Conservation (phyloP, 2,797 vertebrate species). For the Mormyrus hasselquistii region DNA sequence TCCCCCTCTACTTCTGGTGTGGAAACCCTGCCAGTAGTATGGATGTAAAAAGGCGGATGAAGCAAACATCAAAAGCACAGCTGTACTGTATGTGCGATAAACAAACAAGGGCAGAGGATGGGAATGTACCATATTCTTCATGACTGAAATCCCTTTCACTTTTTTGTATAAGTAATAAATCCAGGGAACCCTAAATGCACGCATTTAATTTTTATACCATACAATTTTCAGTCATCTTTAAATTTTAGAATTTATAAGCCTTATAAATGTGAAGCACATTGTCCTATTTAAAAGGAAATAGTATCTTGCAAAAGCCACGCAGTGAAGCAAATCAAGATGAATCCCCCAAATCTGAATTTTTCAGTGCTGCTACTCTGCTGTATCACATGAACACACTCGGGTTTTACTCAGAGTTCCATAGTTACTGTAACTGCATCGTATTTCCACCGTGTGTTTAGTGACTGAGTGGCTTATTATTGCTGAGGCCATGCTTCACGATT, state of each 20-base stretch:
- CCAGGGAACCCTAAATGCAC: neutral
- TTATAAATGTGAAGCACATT: neutral
- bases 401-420: neutral
- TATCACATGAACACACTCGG: neutral
- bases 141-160: neutral
- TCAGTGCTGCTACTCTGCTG: neutral
- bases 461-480: neutral
- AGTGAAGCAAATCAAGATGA: neutral
- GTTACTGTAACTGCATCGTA: neutral
- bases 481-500: neutral
- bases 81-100: neutral
- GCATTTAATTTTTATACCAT: neutral
- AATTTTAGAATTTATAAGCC: neutral
- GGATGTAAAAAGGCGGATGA: constrained; percentile 5
- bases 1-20: neutral
- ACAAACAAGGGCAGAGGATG: neutral
- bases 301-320: neutral
- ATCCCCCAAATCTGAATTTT: neutral
- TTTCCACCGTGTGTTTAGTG: neutral
- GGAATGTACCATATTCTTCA: neutral
- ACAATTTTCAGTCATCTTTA: neutral
- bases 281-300: neutral
- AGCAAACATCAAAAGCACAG: neutral
- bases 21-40: neutral
- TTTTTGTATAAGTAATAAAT: neutral